Evolutionary conservation across 2,797 vertebrate species (phyloP).

Genomic region (Microtus californicus): DNA sequence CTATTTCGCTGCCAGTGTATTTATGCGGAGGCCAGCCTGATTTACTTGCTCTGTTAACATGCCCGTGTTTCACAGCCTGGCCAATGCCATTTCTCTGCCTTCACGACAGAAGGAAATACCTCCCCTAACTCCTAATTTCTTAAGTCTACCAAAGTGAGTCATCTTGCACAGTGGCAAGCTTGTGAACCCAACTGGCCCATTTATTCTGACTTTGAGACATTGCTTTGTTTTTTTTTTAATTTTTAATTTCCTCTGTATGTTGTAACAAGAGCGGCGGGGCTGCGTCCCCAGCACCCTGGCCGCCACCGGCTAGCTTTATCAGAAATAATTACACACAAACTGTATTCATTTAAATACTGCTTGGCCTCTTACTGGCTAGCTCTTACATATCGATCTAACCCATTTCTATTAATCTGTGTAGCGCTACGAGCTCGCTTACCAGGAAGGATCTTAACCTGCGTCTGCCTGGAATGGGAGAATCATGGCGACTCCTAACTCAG

Average conservation of each 20-base stretch:
- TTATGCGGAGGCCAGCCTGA: background rate
- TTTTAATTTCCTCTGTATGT: slow-evolving; percentile 42
- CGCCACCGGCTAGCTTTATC: no score
- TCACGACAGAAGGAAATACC: background rate
- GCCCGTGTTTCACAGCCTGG: slow-evolving; percentile 9
- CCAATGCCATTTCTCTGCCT: background rate
- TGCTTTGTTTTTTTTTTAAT: slow-evolving; percentile 19
- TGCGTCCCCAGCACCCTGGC: no score
- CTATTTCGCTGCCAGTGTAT: background rate
- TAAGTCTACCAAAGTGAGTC: background rate
- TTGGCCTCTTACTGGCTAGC: no score
- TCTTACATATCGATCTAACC: no score
- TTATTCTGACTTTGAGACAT: background rate
- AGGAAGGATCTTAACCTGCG: no score
- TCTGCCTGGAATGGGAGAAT: no score
- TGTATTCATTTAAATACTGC: no score
- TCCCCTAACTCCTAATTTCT: background rate
- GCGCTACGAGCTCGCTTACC: no score
- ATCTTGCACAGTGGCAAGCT: background rate
- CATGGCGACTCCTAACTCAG: no score
- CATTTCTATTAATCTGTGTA: no score
- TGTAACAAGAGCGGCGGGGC: no score
- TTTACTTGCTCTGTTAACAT: background rate
- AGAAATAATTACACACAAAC: no score
- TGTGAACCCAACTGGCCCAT: background rate